Evolutionary conservation across 92 coral and sea anemone genomes (phyloP), one percentile per base, ranked within the genome.

Genomic region (Epizoanthus illoricatus): DNA sequence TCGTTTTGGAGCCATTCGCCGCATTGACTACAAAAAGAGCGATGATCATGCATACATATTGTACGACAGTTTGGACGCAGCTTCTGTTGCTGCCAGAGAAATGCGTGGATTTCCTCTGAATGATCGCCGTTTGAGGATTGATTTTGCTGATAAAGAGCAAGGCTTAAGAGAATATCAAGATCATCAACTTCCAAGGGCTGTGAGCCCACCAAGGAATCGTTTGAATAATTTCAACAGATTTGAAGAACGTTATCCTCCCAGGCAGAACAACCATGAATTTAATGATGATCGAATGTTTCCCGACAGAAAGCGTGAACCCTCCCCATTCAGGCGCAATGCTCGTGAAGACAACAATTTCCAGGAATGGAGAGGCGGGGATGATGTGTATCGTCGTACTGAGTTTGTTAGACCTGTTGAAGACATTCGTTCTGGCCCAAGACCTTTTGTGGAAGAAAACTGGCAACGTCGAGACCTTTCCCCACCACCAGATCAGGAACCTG

Each of bases 51-150:
- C 99, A 60, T 97, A 94, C 80, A 97, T 97, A 75, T 90, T 97
- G 84, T 97, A 97, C 87, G 99, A 97, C 79, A 97, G 99, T 87
- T 84, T 97, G 88, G 99, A 97, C 79, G 99, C 99, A 73, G 99
- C 99, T 21, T 97, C 99, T 3, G 99, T 97, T 58, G 99, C 99
- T 83, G 98, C 99, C 19, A 92, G 99, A 21, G 99, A 97, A 92
- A 97, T 97, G 99, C 93, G 99, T 75, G 99, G 99, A 9, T 97
- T 97, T 89, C 92, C 92, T 39, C 89, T 97, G 87, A 91, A 94
- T 73, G 98, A 94, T 63, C 95, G 98, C 12, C 97, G 98, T n/a
- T 85, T 97, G 87, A 91, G 92, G 89, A 94, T 97, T 70, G 99
- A 97, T 89, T 97, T 97, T 84, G 99, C 99, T 59, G 99, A 97